Evolutionary conservation across 2,113 vertebrate species (phyloP).

Genomic region (Atherinomorus stipes): DNA sequence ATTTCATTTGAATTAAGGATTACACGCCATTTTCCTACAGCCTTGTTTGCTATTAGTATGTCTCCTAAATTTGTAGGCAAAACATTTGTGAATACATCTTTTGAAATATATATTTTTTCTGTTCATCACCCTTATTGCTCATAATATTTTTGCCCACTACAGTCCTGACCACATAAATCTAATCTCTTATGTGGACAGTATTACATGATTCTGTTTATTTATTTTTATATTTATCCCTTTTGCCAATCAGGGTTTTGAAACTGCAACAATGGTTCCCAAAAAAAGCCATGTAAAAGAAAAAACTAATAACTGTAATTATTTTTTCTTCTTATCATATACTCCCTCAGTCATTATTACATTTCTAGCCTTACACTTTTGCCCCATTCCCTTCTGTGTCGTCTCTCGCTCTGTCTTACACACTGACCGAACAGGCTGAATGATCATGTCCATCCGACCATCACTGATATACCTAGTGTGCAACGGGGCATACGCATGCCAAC

Average conservation of each 20-base stretch:
- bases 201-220: not conserved
- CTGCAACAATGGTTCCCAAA: too few species aligned
- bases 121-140: slow-evolving; percentile 28
- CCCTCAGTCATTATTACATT: slow-evolving; percentile 8
- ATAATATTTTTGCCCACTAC: slow-evolving; percentile 28
- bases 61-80: slow-evolving; percentile 29
- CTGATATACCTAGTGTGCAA: slow-evolving; percentile 68
- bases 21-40: slow-evolving; percentile 20
- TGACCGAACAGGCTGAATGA: slow-evolving; percentile 39
- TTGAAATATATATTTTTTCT: slow-evolving; percentile 8
- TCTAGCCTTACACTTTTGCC: not conserved
- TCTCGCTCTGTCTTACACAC: slow-evolving; percentile 24
- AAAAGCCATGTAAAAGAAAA: too few species aligned
- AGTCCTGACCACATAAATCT: slow-evolving; percentile 18
- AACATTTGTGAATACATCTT: slow-evolving; percentile 11
- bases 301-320: too few species aligned
- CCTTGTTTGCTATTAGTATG: slow-evolving; percentile 31
- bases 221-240: too few species aligned
- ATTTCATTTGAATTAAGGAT: slow-evolving; percentile 10
- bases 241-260: too few species aligned
- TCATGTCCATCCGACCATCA: slow-evolving; percentile 52
- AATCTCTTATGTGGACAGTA: slow-evolving; percentile 41
- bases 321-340: slow-evolving; percentile 1
- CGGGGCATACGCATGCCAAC: slow-evolving; percentile 61
- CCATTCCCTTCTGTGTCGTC: slow-evolving; percentile 1